Conservation (phyloP, 2,113 vertebrate species). For the Perca fluviatilis region DNA sequence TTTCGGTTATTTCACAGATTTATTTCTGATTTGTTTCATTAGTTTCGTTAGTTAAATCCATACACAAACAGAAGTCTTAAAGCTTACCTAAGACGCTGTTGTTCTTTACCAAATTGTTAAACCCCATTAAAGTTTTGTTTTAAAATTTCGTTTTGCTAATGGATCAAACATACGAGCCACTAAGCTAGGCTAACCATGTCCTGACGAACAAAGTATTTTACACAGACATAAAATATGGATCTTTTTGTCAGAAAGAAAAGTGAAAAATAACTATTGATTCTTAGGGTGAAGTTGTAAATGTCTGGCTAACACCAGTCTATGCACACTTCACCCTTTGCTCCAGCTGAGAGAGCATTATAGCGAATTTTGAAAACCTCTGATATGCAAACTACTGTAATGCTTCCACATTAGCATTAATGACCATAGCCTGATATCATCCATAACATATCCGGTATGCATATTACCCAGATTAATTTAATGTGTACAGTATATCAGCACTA, state of each 20-base stretch:
- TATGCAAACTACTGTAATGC: slow-evolving; percentile 58
- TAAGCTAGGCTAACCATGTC: too few species aligned
- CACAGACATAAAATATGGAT: not conserved
- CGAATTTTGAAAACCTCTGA: slow-evolving; percentile 52
- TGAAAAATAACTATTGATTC: not conserved
- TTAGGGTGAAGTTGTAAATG: not conserved
- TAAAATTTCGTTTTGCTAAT: not conserved
- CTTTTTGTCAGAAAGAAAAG: not conserved
- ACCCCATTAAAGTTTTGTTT: not conserved
- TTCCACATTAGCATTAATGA: slow-evolving; percentile 69
- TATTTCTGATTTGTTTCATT: too few species aligned
- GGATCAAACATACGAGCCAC: not conserved
- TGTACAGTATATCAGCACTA: slow-evolving; percentile 60
- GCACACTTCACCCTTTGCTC: not conserved
- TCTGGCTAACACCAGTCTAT: not conserved
- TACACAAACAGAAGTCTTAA: not conserved
- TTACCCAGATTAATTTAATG: slow-evolving; percentile 68
- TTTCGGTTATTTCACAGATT: too few species aligned
- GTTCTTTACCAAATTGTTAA: not conserved
- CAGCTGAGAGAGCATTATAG: slow-evolving; percentile 26
- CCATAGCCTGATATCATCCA: slow-evolving; percentile 57
- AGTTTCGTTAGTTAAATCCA: too few species aligned
- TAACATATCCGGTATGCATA: slow-evolving; percentile 62
- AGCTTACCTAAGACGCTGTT: not conserved
- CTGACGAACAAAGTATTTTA: not conserved